These are phyloP conservation scores for Chironomus tepperi DNA, from an alignment of 1,140 invertebrate species.

Conservation along the genomic window DNA sequence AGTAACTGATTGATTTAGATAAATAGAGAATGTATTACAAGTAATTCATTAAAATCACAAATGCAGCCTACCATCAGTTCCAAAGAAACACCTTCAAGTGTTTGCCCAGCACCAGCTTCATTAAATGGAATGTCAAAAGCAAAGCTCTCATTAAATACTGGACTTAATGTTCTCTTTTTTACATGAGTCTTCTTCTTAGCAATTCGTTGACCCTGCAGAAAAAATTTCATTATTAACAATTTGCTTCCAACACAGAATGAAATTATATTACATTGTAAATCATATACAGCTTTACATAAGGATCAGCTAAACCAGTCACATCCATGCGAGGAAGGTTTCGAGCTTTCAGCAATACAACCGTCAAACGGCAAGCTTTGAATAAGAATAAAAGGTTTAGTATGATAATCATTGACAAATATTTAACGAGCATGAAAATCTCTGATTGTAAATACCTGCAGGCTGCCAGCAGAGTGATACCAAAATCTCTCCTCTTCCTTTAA, in stretches of 20 bases:
- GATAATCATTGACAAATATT: too few species aligned
- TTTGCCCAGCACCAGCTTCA: slow-evolving; percentile 54
- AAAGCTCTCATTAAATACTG: slow-evolving; percentile 97
- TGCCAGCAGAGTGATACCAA: slow-evolving; percentile 91
- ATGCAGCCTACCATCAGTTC: slow-evolving; percentile 67
- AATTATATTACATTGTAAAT: slow-evolving; percentile 59
- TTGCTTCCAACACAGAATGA: background rate
- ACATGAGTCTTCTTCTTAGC: slow-evolving; percentile 99
- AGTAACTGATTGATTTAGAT: slow-evolving; percentile 49
- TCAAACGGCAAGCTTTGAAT: slow-evolving; percentile 60
- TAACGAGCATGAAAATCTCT: too few species aligned
- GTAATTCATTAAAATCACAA: too few species aligned
- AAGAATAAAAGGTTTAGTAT: too few species aligned
- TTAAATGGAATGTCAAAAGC: slow-evolving; percentile 70
- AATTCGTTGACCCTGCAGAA: slow-evolving; percentile 69
- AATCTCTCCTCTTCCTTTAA: slow-evolving; percentile 81
- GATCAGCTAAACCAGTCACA: slow-evolving; percentile 88
- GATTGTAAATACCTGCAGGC: slow-evolving; percentile 47
- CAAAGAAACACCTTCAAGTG: slow-evolving; percentile 79
- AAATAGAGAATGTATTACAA: too few species aligned
- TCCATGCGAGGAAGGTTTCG: slow-evolving; percentile 93
- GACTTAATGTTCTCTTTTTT: slow-evolving; percentile 94
- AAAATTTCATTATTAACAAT: background rate
- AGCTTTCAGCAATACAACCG: slow-evolving; percentile 86
- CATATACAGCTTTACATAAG: slow-evolving; percentile 94